These are phyloP conservation scores for Melospiza melodia DNA, from an alignment of 2,113 vertebrate genomes.

Conservation along the genomic window DNA sequence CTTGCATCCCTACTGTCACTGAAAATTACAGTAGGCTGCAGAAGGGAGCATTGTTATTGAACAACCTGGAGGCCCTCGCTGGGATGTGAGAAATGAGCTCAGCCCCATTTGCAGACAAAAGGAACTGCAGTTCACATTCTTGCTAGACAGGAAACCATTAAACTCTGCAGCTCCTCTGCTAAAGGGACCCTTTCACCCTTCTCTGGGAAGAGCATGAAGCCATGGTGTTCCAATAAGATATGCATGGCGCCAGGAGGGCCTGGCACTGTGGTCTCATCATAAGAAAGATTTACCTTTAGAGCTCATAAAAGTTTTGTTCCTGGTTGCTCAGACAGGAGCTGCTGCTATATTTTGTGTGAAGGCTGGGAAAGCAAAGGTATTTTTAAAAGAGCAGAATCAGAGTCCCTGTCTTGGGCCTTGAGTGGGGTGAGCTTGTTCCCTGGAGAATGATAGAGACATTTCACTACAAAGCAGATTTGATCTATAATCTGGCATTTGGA, in stretches of 20 bases:
- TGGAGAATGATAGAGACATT: not conserved
- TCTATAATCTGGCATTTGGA: not conserved
- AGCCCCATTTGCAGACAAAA: not conserved
- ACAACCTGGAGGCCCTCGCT: not conserved
- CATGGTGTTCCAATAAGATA: rapidly evolving
- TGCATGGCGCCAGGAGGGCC: rapidly evolving
- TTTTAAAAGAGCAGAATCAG: not conserved
- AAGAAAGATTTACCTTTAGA: not conserved
- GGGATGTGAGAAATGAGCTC: not conserved
- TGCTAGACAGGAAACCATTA: not conserved
- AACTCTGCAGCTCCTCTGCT: not conserved
- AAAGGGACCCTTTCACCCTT: not conserved
- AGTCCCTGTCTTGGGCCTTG: not conserved
- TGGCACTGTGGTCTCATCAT: not conserved
- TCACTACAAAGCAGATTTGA: not conserved
- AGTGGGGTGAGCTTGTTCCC: not conserved
- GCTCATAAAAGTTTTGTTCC: not conserved
- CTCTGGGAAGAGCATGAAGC: not conserved
- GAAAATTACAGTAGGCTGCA: not conserved
- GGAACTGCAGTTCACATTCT: not conserved
- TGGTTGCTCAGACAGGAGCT: not conserved
- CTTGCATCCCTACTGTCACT: not conserved
- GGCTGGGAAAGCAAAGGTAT: not conserved
- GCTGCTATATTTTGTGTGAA: not conserved
- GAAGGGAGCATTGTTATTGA: not conserved